Base-by-base conservation (phyloP, 1,140 invertebrate species). In the Platyura marginata region DNA sequence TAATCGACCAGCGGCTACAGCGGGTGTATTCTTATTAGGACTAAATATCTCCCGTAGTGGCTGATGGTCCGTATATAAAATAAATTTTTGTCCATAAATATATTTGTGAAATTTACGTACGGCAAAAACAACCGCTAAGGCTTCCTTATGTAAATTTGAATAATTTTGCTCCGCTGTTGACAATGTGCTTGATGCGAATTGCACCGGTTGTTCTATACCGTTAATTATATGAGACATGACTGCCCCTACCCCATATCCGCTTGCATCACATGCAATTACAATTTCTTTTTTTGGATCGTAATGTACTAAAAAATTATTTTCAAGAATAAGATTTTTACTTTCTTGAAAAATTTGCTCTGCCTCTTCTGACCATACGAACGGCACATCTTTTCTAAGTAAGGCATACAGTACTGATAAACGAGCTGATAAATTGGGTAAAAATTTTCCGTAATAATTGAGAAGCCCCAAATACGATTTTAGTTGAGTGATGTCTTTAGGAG, bases 111-210 rank as follows among this genome's bases (percentile, higher is more conserved):
- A 71, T 44, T 65, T 66, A 34, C 51, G 47, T 21, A 68, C 44
- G n/a, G 59, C 63, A 53, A 57, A 67, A 33, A 69, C 44, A 21
- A 73, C 59, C 3, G 61, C 57, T 9, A 68, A 50, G 1, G 57
- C 67, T 52, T 76, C 71, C 47, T 65, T 65, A 32, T 77, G 66
- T 4, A 68, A 51, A 43, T 70, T 62, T 15, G 55, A 50, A 49
- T 72, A 74, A 11, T 65, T 65, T 46, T 52, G 48, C 49, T 75
- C 63, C 3, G 63, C 49, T 4, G 39, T 23, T 16, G 50, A 61
- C 10, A 74, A 49, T 4, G 63, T 60, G 18, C 61, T 50, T n/a
- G 67, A 72, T 1, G 57, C 65, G 50, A 52, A 71, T 9, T 55
- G 55, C 15, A 74, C 62, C 1, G 66, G 66, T 10, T 52, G 48